Conservation (phyloP, 2,113 vertebrate species). For the Anoplopoma fimbria region DNA sequence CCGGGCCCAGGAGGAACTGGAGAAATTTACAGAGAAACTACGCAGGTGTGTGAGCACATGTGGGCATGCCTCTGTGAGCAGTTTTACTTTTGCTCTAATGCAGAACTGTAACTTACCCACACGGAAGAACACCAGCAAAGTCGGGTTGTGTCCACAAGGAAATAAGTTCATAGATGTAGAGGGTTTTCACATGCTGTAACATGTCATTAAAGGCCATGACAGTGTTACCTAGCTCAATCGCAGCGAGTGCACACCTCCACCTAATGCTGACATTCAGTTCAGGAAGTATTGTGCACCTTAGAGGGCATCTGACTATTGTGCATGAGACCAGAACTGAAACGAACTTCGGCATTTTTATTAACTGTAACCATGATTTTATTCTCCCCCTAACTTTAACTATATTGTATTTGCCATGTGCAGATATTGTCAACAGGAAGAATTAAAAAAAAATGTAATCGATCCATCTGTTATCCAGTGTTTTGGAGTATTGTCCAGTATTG, state of each 20-base stretch:
- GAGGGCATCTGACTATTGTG: no score
- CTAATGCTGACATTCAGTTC: neutral
- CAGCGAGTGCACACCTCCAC: neutral
- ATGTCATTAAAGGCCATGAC: neutral
- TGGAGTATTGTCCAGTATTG: neutral
- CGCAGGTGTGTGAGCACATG: slow-evolving; percentile 84
- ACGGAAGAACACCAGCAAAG: neutral
- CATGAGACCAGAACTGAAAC: neutral
- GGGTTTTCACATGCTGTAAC: neutral
- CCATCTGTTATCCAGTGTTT: neutral
- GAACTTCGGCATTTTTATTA: neutral
- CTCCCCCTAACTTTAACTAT: neutral
- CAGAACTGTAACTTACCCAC: neutral
- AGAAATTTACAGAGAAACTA: slow-evolving; percentile 96
- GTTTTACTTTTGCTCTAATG: neutral
- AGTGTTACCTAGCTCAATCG: neutral
- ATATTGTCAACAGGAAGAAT: neutral
- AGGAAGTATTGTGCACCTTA: neutral
- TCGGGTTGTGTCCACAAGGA: neutral
- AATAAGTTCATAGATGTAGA: neutral
- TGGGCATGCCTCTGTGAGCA: neutral
- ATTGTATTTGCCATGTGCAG: no score
- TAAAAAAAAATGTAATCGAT: neutral
- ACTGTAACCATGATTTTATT: neutral
- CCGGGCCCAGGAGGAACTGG: slow-evolving; percentile 94